phyloP scores from a whole-genome alignment of 2,888 invertebrate genomes.

The Microctonus hyperodae region DNA sequence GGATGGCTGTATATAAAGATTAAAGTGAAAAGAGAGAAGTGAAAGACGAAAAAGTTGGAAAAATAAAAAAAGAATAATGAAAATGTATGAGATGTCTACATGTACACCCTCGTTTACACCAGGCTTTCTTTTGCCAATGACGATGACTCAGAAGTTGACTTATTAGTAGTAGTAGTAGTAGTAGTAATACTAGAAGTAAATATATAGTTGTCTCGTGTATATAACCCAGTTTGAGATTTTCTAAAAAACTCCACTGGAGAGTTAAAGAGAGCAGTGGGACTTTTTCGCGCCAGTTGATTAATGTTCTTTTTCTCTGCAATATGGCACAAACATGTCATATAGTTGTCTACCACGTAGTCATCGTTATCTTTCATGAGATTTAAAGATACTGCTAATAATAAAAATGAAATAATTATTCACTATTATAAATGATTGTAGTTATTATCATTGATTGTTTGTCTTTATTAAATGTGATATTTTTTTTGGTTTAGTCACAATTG shows the following conservation, averaged over 20 bases:
- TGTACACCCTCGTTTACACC: constrained; percentile 2
- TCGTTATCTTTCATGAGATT: not conserved
- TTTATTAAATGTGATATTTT: not conserved
- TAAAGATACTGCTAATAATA: not conserved
- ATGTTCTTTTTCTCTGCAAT: not conserved
- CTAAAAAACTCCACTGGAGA: constrained; percentile 1
- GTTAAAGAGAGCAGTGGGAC: constrained; percentile 1
- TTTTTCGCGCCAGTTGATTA: not conserved
- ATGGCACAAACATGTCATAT: not conserved
- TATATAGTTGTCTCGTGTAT: constrained; percentile 2
- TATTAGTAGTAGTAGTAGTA: not conserved
- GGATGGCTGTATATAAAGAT: not conserved
- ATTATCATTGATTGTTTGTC: not conserved
- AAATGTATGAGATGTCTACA: not conserved
- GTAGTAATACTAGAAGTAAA: too few species aligned
- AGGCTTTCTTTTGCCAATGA: constrained; percentile 8
- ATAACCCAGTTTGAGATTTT: constrained; percentile 11
- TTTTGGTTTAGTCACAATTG: not conserved
- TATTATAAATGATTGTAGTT: not conserved
- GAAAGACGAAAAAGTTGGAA: not conserved
- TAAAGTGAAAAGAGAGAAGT: not conserved
- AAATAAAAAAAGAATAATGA: not conserved
- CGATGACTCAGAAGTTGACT: constrained; percentile 5
- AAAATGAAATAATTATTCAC: not conserved
- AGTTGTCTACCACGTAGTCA: too few species aligned